Evolutionary conservation across 2,797 vertebrate species (phyloP), one percentile per base, ranked within the genome.

Genomic region (Loris lydekkerianus): DNA sequence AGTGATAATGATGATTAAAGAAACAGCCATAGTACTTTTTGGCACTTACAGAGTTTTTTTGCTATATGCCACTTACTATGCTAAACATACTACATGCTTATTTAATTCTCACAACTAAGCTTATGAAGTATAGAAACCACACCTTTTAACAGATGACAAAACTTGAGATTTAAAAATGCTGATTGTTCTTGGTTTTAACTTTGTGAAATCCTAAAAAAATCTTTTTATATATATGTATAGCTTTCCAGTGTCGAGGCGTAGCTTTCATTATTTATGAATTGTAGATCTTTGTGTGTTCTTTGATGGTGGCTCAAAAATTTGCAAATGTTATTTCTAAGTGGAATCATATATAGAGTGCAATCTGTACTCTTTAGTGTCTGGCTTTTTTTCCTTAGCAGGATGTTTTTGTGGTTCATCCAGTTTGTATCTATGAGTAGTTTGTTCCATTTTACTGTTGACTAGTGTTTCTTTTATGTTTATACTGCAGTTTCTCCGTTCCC

Each of bases 271-370:
- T 31, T 27, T 76, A 13, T 81, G 56, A 90, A 10, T 94, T 86
- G 60, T 61, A 37, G 29, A 23, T 43, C 43, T 91, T 88, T 49
- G 4, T 86, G 15, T 87, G 23, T 94, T 94, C 49, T 60, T 80
- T 34, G n/a, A 17, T 70, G 31, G 27, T 70, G 14, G 5, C 53
- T 93, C 40, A 91, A 21, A 83, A 77, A 86, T 95, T 76, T 53
- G 17, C 49, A 87, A 18, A 23, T 93, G 67, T 78, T 78, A 78
- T 83, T 96, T 80, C 31, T 88, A 43, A 76, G 31, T 82, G 23
- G 70, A 93, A 56, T 73, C n/a, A 63, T 56, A 31, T 65, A 65
- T 31, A 65, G 63, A 65, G 29, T 65, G 25, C 31, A 84, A 0
- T 37, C 9, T n/a, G 56, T 31, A 49, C 10, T 60, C 72, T 37